A percentile compares a stretch with the other conserved stretches of the same genome.
Conservation (phyloP, 1,140 invertebrate species). For the Tenebrio molitor region DNA sequence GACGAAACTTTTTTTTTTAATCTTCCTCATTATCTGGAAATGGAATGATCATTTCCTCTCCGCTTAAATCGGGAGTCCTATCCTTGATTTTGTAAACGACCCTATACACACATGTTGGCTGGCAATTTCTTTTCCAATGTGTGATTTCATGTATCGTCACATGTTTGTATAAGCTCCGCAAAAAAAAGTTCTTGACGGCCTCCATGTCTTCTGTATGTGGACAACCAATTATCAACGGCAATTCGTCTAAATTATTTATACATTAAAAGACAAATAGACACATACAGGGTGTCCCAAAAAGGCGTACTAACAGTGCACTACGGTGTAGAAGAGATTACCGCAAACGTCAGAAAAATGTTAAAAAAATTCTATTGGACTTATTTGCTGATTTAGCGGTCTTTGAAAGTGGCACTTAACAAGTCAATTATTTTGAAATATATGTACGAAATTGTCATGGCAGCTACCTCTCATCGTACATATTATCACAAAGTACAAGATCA, state of each 20-base stretch:
- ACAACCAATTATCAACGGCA: conserved; percentile 11
- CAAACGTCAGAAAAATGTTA: too few species aligned
- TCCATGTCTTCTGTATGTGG: background rate
- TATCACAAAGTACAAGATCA: too few species aligned
- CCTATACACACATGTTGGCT: conserved; percentile 17
- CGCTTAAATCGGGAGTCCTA: conserved; percentile 17
- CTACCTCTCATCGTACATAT: too few species aligned
- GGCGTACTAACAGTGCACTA: too few species aligned
- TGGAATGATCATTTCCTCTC: background rate
- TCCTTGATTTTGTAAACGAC: conserved; percentile 29
- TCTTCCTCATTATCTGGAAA: conserved; percentile 10
- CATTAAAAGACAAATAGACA: conserved; percentile 15
- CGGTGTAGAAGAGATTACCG: too few species aligned
- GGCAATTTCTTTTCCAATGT: conserved; percentile 23
- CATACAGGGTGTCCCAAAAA: too few species aligned
- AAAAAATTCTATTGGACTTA: too few species aligned
- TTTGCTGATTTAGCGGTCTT: too few species aligned
- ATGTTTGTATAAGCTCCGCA: conserved; percentile 9
- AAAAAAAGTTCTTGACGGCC: conserved; percentile 22
- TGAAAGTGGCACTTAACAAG: too few species aligned
- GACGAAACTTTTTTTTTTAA: conserved; percentile 17
- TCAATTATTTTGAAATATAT: too few species aligned
- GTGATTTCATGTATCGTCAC: conserved; percentile 24
- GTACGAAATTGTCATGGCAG: too few species aligned
- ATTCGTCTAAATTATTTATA: too few species aligned